Evolutionary conservation across 2,113 vertebrate genomes (phyloP).

Genomic region (Megaceryle maxima): DNA sequence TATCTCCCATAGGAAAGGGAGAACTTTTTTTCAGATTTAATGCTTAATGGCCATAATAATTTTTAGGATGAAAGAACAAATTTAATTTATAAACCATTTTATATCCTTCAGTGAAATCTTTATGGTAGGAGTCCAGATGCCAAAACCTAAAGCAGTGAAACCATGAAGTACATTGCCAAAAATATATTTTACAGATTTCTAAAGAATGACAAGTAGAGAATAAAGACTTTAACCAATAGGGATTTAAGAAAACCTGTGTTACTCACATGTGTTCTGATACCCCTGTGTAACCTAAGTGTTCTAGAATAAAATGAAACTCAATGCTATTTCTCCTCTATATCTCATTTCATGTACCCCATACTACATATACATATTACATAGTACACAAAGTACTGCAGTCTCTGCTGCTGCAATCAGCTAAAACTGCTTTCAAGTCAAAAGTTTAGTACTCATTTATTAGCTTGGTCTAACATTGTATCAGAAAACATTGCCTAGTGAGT

Average conservation of each 20-base stretch:
- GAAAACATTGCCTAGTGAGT: not conserved
- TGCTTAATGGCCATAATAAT: not conserved
- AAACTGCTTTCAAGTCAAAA: not conserved
- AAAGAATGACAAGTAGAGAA: not conserved
- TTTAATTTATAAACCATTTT: not conserved
- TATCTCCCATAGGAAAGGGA: not conserved
- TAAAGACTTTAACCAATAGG: not conserved
- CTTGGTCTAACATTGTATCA: not conserved
- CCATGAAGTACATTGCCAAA: not conserved
- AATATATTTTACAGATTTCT: not conserved
- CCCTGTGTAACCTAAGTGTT: not conserved
- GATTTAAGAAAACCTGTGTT: not conserved
- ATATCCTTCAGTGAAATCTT: not conserved
- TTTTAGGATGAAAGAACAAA: not conserved
- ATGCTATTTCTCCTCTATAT: not conserved
- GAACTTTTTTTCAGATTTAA: not conserved
- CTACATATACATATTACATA: accelerated
- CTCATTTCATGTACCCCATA: not conserved
- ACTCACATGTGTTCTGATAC: not conserved
- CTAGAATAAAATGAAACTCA: not conserved
- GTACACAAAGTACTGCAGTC: not conserved
- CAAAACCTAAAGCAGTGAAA: not conserved
- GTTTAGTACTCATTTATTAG: not conserved
- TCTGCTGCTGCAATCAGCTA: not conserved
- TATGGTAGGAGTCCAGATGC: not conserved